Evolutionary conservation across 2,888 invertebrate genomes (phyloP), one percentile per base, ranked within the genome.

Genomic region (Eustalomyia histrio): DNA sequence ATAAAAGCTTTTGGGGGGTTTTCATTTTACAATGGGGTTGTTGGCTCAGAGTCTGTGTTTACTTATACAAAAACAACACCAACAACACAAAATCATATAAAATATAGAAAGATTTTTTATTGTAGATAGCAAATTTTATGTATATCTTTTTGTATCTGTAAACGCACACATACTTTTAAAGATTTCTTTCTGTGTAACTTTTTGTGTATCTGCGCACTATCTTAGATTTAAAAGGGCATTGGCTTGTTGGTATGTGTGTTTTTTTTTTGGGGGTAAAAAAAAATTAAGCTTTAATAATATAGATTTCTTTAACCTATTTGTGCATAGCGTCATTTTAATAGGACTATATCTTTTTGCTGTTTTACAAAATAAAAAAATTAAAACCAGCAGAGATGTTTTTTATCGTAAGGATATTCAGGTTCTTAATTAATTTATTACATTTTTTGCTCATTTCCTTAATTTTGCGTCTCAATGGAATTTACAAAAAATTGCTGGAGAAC

Each of bases 41-140:
- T 80, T 82, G 69, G 73, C 73, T 76, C 64, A 76, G 76, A 74
- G 80, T 79, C 78, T 83, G 80, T 74, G 67, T 64, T 72, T 73
- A 53, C 68, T 16, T 16, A 50, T 6, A 60, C 4, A 53, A 29
- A 50, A 10, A n/a, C n/a, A n/a, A n/a, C n/a, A n/a, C n/a, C 10
- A 29, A 60, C 21, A 58, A 43, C 65, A 79, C 72, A 52, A 67
- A 64, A 65, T 61, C 78, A 72, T 73, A 73, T 61, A 63, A 52
- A 72, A 55, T 68, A 67, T 67, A 79, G 67, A 60, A 67, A 72
- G 72, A 79, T 79, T 73, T 73, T 71, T 57, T 55, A 18, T 50
- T 73, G 61, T 39, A 72, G 78, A 79, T 79, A 73, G 43, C 61
- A 73, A 67, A 61, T 57, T 60, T 78, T 65, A 53, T 74, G 21